Percentiles rank a stretch among this genome's conserved stretches.
Conservation (phyloP, 30 jellyfish, hydroid and myxozoan genomes). For the Cassiopea xamachana region DNA sequence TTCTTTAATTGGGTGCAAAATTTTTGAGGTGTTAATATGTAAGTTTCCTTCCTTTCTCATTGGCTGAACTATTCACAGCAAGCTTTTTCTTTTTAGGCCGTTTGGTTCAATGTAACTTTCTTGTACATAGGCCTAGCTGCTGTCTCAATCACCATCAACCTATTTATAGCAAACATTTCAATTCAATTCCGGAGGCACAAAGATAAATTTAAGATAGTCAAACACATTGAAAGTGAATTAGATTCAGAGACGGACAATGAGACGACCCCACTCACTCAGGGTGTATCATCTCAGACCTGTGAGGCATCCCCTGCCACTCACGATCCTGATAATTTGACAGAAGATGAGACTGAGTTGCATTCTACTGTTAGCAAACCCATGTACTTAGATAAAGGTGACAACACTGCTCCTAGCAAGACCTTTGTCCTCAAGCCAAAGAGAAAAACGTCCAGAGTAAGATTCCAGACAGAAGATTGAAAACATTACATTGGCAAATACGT, state of each 20-base stretch:
- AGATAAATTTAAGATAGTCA: slow-evolving; percentile 78
- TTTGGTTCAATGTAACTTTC: slow-evolving; percentile 90
- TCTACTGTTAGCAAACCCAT: not conserved
- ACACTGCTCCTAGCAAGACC: not conserved
- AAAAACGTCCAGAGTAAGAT: slow-evolving; percentile 66
- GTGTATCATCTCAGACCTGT: not conserved
- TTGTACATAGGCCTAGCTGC: slow-evolving; percentile 95
- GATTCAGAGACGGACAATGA: slow-evolving; percentile 85
- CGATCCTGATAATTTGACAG: not conserved
- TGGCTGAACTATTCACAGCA: not conserved
- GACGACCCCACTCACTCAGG: slow-evolving; percentile 85
- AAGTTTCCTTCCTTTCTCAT: too few species aligned
- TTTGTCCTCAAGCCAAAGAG: slow-evolving; percentile 30
- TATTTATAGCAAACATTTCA: slow-evolving; percentile 84
- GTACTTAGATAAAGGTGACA: not conserved
- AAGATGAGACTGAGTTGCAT: not conserved
- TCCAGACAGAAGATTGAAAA: slow-evolving; percentile 43
- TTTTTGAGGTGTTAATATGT: too few species aligned
- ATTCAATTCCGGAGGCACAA: slow-evolving; percentile 86
- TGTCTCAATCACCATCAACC: slow-evolving; percentile 87
- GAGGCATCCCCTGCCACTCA: not conserved
- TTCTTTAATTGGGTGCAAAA: too few species aligned
- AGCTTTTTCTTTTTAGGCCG: slow-evolving; percentile 69
- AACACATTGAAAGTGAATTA: slow-evolving; percentile 72
- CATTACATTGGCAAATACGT: too few species aligned